Base-by-base conservation (phyloP, 2,888 invertebrate genomes). In the Acrobasis suavella region DNA sequence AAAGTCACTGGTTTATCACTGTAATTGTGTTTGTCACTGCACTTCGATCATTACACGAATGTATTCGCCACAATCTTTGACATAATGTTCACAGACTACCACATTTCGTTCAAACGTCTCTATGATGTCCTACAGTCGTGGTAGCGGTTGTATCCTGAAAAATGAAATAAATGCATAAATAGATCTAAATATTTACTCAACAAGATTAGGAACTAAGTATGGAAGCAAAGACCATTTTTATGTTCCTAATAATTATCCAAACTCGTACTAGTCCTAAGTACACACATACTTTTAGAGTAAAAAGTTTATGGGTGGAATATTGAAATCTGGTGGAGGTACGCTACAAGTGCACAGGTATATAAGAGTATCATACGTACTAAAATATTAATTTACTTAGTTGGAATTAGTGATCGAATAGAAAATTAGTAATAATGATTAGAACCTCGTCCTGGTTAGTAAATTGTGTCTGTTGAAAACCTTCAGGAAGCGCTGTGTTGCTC, bases 401-500 rank as follows among this genome's bases (percentile, higher is more conserved):
- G 14, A 46, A 14, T 46, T 14, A 46, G 46, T 46, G 46, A 46
- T 46, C 46, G 2, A 54, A 1, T 15, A 46, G 58, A 68, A 69
- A 78, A 66, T 71, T 72, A 75, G 72, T 76, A 72, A 76, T 69
- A 64, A 69, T 66, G 62, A 69, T 74, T 68, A 68, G 70, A 80
- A 86, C 86, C 87, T 87, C 82, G 66, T 85, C 81, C 69, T 71
- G 72, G 70, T 83, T 80, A 80, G 76, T 78, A 62, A 73, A 70
- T 73, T 69, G 73, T 72, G 72, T 80, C 65, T 77, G 78, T 69
- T 93, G 93, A 64, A 71, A 70, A 69, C 69, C 92, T 68, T 87
- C 89, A 64, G 93, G 91, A 86, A 68, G 92, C 75, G 81, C 74
- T 69, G 86, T 90, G 82, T 71, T 87, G 75, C 75, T 91, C 75